Evolutionary conservation across 2,888 invertebrate species (phyloP).

Genomic region (Tubulanus polymorphus): DNA sequence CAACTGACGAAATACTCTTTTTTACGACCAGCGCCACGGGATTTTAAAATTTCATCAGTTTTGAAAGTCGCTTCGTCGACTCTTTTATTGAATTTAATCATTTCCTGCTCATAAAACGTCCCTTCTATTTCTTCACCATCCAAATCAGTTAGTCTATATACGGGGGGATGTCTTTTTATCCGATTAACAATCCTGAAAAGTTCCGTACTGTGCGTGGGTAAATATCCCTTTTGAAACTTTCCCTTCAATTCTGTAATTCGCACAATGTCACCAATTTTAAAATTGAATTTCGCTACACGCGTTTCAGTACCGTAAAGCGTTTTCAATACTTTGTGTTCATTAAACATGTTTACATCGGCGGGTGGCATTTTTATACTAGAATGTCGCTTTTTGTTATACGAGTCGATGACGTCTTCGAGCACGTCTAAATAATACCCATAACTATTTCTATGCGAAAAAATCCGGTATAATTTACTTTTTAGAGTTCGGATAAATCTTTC

Average conservation of each 20-base stretch:
- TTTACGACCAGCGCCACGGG: neutral
- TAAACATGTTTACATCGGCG: constrained; percentile 4
- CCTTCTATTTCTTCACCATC: neutral
- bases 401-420: neutral
- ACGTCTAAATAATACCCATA: neutral
- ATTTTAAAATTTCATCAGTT: neutral
- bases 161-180: neutral
- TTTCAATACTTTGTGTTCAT: no score
- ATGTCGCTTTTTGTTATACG: neutral
- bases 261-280: neutral
- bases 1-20: neutral
- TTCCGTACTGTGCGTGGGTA: neutral
- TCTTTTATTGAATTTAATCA: neutral
- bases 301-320: no score
- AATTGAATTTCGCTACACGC: neutral
- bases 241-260: neutral
- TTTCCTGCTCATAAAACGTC: neutral
- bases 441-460: neutral
- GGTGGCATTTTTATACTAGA: neutral
- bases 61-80: constrained; percentile 1
- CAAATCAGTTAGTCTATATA: neutral
- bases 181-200: neutral
- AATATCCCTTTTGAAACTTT: neutral
- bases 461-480: neutral
- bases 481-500: neutral